Evolutionary conservation across 2,888 invertebrate species (phyloP), one percentile per base, ranked within the genome.

Genomic region (Parelbella ahira): DNA sequence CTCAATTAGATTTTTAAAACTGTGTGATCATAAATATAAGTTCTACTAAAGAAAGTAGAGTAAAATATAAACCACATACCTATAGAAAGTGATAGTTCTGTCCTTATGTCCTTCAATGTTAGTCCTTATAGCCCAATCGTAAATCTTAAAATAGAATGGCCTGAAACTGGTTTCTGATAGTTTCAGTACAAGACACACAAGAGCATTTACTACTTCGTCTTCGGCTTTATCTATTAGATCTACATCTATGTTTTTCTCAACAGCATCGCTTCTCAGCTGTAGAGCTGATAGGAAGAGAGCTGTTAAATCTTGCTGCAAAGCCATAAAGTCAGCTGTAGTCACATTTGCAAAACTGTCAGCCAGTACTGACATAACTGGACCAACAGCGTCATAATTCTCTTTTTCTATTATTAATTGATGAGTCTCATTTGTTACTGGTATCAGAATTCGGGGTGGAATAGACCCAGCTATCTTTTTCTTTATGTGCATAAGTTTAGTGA

Each of bases 81-180:
- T 90, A 69, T 95, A 96, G 72, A 96, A 97, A 0, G 96, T 96
- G 33, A 96, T 92, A 5, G 91, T 81, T 44, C 94, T 84, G 44
- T 92, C 91, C 41, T 90, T 90, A 36, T 89, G 88, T 32, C 88
- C 86, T 42, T 88, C 84, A 55, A 88, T 82, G 47, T 90, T 89
- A 41, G 87, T 83, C 48, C 92, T 88, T 25, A 91, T 89, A 0
- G 96, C 95, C 97, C 97, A 98, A 62, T 95, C 94, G 68, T 93
- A 96, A 7, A 97, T 88, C 81, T 93, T 92, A 59, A 93, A 93
- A 74, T 96, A 97, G 58, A 98, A 89, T 0, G 97, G 97, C 48
- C 95, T 90, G 77, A 98, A 98, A 23, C 92, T 92, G 0, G 92
- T 91, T 73, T 98, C 98, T 0, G 97, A 97, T 13, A 98, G 80